Evolutionary conservation across 2,113 vertebrate species (phyloP).

Genomic region (Clupea harengus): DNA sequence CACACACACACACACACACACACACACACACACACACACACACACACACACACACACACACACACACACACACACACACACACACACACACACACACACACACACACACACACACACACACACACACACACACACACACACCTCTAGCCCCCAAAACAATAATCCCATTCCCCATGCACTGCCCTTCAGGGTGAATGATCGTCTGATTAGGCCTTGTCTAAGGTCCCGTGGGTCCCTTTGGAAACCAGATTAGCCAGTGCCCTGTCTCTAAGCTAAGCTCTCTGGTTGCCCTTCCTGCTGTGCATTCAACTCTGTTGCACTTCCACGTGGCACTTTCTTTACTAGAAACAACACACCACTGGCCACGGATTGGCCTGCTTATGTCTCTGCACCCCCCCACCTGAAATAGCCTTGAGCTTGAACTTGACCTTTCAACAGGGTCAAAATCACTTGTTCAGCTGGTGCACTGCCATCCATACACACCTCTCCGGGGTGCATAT

Average conservation of each 20-base stretch:
- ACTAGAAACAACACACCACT: background rate
- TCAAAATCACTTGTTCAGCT: background rate
- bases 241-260: background rate
- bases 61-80: too few relatives aligned
- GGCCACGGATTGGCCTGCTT: background rate
- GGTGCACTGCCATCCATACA: background rate
- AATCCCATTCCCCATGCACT: background rate
- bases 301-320: background rate
- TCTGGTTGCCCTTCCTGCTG: background rate
- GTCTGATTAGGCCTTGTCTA: constrained; percentile 4
- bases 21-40: too few relatives aligned
- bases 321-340: background rate
- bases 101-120: too few relatives aligned
- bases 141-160: background rate
- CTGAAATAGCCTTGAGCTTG: background rate
- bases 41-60: too few relatives aligned
- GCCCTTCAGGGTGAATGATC: background rate
- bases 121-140: constrained; percentile 52
- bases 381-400: background rate
- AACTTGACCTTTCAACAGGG: background rate
- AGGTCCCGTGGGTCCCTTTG: background rate
- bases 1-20: too few relatives aligned
- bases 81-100: too few relatives aligned
- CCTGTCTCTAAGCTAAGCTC: background rate
- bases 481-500: background rate